Percentiles rank a stretch among this genome's conserved stretches.
Conservation (phyloP, 2,113 vertebrate species). For the Platycercus adscitus region DNA sequence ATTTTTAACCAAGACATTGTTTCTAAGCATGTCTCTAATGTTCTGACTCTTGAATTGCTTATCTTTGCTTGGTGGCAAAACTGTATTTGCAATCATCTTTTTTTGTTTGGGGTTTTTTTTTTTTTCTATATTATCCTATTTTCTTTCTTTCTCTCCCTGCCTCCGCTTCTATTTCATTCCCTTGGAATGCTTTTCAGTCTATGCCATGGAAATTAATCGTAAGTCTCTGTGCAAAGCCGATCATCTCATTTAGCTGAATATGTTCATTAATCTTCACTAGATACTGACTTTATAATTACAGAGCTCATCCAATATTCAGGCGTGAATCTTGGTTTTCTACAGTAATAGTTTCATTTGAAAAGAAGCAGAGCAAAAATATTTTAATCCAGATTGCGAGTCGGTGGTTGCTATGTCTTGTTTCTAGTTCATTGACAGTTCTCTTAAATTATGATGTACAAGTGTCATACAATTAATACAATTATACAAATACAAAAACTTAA, state of each 20-base stretch:
- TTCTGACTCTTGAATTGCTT: constrained; percentile 9
- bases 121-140: constrained; percentile 40
- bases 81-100: background rate
- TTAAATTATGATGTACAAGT: background rate
- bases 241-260: background rate
- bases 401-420: background rate
- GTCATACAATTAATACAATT: no score
- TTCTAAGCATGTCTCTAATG: background rate
- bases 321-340: background rate
- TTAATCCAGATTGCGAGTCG: background rate
- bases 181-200: constrained; percentile 80
- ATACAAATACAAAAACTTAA: no score
- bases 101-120: background rate
- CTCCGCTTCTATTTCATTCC: background rate
- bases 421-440: background rate
- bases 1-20: background rate
- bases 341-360: background rate
- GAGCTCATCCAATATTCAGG: background rate
- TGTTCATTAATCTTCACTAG: background rate
- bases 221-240: constrained; percentile 74
- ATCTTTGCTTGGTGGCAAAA: constrained; percentile 30
- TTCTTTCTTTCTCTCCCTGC: constrained; percentile 55
- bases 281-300: background rate
- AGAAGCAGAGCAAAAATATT: background rate
- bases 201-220: constrained; percentile 99